phyloP scores from a whole-genome alignment of 2,113 vertebrate genomes.

The Vombatus ursinus region DNA sequence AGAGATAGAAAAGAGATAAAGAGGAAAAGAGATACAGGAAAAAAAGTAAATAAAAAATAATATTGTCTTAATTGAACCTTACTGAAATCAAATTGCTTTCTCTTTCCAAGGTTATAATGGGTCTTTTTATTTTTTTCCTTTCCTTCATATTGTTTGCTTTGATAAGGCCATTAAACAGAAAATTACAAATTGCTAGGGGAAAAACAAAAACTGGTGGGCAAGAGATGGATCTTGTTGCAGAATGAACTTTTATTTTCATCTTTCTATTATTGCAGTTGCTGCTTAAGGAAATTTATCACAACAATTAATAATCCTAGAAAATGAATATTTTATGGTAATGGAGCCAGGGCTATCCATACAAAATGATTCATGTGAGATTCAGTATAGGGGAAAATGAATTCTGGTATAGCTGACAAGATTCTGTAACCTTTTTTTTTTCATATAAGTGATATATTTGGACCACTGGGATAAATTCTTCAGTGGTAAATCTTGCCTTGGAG shows the following conservation, averaged over 20 bases:
- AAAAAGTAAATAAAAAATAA: not conserved
- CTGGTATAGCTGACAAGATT: constrained; percentile 15
- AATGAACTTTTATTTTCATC: not conserved
- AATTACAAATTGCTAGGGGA: not conserved
- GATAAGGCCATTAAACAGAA: constrained; percentile 16
- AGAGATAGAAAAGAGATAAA: no score
- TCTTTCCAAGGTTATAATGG: constrained; percentile 7
- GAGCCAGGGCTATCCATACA: not conserved
- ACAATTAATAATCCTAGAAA: constrained; percentile 32
- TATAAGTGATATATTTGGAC: not conserved
- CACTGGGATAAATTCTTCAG: constrained; percentile 9
- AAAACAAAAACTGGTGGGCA: constrained; percentile 10
- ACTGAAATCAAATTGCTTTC: not conserved
- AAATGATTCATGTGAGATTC: not conserved
- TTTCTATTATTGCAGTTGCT: constrained; percentile 35
- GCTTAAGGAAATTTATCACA: constrained; percentile 41
- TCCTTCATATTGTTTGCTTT: not conserved
- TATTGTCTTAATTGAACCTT: not conserved
- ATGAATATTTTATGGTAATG: not conserved
- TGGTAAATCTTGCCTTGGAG: not conserved
- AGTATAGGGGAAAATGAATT: not conserved
- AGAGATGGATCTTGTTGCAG: not conserved
- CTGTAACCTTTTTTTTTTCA: not conserved
- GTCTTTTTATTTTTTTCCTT: not conserved
- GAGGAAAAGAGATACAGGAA: no score